These are phyloP conservation scores for Cydia strobilella DNA, from an alignment of 1,140 invertebrate genomes.

Conservation along the genomic window DNA sequence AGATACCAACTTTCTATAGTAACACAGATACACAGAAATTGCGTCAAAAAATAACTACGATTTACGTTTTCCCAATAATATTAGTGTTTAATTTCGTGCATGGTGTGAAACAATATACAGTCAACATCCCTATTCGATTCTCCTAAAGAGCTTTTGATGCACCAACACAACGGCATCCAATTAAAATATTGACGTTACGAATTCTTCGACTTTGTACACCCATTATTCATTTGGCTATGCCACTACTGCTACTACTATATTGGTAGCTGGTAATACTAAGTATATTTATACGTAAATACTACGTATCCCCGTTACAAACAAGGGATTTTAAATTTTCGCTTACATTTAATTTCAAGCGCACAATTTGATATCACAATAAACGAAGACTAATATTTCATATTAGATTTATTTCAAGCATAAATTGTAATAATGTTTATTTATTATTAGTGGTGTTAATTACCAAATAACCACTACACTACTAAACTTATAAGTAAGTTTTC, in stretches of 20 bases:
- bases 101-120: too few relatives aligned
- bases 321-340: neutral
- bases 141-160: too few relatives aligned
- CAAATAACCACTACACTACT: too few relatives aligned
- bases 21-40: too few relatives aligned
- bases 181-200: too few relatives aligned
- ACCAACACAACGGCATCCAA: too few relatives aligned
- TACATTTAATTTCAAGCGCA: constrained; percentile 20
- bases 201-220: neutral
- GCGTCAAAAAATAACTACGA: too few relatives aligned
- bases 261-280: constrained; percentile 1
- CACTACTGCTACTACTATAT: neutral
- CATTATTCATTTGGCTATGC: neutral
- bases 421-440: neutral
- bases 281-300: constrained; percentile 1
- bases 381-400: constrained; percentile 9
- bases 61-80: too few relatives aligned
- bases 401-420: neutral
- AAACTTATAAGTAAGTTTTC: neutral
- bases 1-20: too few relatives aligned
- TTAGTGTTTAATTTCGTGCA: too few relatives aligned
- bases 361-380: constrained; percentile 11
- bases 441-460: neutral
- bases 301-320: neutral
- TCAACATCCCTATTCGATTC: too few relatives aligned